Conservation (phyloP, 1,140 invertebrate species). For the Sipha flava region DNA sequence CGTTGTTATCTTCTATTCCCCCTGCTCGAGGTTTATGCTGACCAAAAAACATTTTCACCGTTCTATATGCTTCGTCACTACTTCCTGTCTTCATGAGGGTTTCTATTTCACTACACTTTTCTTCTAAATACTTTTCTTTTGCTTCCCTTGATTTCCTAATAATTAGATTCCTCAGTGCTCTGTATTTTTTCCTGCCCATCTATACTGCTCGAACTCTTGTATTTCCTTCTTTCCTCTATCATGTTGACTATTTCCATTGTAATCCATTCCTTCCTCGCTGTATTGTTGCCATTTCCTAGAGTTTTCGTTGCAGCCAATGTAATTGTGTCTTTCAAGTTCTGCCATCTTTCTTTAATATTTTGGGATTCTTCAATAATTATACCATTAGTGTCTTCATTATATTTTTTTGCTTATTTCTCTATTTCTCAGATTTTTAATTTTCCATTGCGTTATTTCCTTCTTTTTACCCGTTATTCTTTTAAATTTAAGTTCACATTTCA, state of each 20-base stretch:
- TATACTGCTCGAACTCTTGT: not conserved
- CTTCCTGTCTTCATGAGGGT: not conserved
- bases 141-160: not conserved
- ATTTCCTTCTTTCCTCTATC: too few species aligned
- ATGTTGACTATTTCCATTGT: not conserved
- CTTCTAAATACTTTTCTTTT: not conserved
- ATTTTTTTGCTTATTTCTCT: not conserved
- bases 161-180: not conserved
- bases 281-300: not conserved
- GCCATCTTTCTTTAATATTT: not conserved
- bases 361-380: not conserved
- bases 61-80: not conserved
- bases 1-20: constrained; percentile 2
- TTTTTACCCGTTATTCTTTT: not conserved
- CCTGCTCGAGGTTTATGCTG: not conserved
- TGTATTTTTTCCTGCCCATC: not conserved
- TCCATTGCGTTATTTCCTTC: not conserved
- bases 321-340: not conserved
- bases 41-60: not conserved
- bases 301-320: not conserved
- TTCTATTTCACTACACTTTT: not conserved
- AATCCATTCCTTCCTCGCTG: not conserved
- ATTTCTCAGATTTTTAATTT: not conserved
- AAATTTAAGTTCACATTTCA: not conserved
- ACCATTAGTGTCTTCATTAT: not conserved